Percentiles rank a stretch among this genome's conserved stretches.
Evolutionary conservation across 2,113 vertebrate species (phyloP).

Genomic region (Mobula birostris): DNA sequence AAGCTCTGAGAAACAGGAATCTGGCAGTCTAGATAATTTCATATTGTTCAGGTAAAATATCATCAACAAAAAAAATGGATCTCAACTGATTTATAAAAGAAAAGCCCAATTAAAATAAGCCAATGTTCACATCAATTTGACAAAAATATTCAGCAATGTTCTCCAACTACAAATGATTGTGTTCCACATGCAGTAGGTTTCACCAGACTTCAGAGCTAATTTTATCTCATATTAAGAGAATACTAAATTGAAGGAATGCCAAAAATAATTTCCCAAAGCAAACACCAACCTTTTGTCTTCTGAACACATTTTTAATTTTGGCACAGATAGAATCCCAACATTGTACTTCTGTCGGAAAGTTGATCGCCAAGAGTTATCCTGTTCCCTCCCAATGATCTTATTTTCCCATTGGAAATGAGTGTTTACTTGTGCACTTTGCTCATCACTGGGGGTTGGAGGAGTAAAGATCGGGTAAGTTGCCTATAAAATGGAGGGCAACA

Average conservation of each 20-base stretch:
- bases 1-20: not conserved
- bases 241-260: conserved; percentile 14
- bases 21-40: not conserved
- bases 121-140: not conserved
- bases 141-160: not conserved
- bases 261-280: conserved; percentile 4
- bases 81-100: not conserved
- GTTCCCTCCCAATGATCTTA: not conserved
- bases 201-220: not conserved
- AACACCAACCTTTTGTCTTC: conserved; percentile 26
- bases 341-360: not conserved
- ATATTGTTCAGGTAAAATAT: not conserved
- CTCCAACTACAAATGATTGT: not conserved
- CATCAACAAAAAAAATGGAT: not conserved
- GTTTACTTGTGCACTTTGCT: not conserved
- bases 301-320: not conserved
- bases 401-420: not conserved
- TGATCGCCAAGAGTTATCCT: not conserved
- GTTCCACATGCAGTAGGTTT: not conserved
- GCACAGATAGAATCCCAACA: not conserved
- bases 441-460: not conserved
- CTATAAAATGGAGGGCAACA: no score
- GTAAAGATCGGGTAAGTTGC: no score
- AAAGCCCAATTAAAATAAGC: not conserved
- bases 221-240: not conserved